phyloP scores from a whole-genome alignment of 2,888 invertebrate species.

The Hybos culiciformis region DNA sequence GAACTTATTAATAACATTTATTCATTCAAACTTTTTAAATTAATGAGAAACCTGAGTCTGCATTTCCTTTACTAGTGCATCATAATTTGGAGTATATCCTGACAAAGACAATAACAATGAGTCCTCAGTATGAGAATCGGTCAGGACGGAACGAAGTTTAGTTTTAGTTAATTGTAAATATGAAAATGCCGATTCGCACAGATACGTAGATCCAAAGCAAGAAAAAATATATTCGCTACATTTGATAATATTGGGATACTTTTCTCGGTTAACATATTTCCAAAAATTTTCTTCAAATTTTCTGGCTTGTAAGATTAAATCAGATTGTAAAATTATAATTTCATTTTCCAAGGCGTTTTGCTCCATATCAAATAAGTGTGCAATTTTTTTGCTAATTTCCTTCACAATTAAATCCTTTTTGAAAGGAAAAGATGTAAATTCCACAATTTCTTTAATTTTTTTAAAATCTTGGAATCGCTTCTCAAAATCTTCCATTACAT shows the following conservation, averaged over 20 bases:
- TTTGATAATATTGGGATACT: too few species aligned
- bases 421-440: background rate
- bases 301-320: background rate
- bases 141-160: too few species aligned
- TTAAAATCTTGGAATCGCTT: background rate
- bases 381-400: background rate
- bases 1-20: too few species aligned
- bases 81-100: too few species aligned
- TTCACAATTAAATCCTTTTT: background rate
- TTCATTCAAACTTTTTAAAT: too few species aligned
- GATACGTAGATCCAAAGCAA: background rate
- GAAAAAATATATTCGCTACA: too few species aligned
- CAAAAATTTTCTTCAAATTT: background rate
- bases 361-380: background rate
- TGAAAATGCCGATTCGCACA: background rate
- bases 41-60: too few species aligned
- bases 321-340: background rate
- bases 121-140: too few species aligned
- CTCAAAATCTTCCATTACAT: background rate
- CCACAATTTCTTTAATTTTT: background rate
- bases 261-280: too few species aligned
- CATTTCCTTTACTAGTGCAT: too few species aligned
- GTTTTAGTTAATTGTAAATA: too few species aligned
- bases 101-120: too few species aligned
- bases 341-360: background rate